Base-by-base conservation (phyloP, 2,113 vertebrate genomes). In the Zosterops lateralis region DNA sequence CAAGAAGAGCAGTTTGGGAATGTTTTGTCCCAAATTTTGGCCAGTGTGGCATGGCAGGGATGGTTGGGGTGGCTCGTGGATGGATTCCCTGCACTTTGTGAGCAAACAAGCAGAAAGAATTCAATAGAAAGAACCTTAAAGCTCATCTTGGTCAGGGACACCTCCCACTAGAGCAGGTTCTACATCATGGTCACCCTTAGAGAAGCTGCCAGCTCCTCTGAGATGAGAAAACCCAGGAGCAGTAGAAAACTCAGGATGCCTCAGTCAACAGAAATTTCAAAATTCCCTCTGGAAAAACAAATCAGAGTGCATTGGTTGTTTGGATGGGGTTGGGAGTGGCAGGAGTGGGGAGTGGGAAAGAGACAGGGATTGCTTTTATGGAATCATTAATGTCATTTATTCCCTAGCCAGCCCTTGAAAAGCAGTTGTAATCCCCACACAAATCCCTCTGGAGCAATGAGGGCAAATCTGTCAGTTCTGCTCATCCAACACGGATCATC, bases 371-470 rank as follows among this genome's bases (percentile, higher is more conserved):
- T 53, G 70, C 57, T 72, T 84, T 78, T 45, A 22, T 82, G 76
- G 34, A 80, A 57, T 65, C 65, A 29, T 3, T 60, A 62, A 58
- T 81, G 84, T 57, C 57, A 48, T 75, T 81, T 92, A 84, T 92
- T 75, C 73, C 86, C 11, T 6, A 60, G 61, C 34, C 86, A 93
- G 32, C 88, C 38, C 56, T 56, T 64, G 79, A n/a, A 87, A 73
- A 70, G 64, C 89, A 48, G 45, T 9, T 67, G 83, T 74, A 58
- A 87, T 84, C 90, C 75, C 71, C 85, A n/a, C 7, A 7, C 60
- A 93, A 65, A 93, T 70, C 85, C 89, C 73, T 84, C 28, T 48
- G 76, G 31, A 68, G 73, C 70, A 84, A 32, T 50, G 28, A 11
- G 8, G 4, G 82, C 82, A 20, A 66, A 87, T 56, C 72, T 89